Percentiles rank a stretch among this genome's conserved stretches.
phyloP scores from a whole-genome alignment of 2,113 vertebrate species.

The Mesoclemmys tuberculata region DNA sequence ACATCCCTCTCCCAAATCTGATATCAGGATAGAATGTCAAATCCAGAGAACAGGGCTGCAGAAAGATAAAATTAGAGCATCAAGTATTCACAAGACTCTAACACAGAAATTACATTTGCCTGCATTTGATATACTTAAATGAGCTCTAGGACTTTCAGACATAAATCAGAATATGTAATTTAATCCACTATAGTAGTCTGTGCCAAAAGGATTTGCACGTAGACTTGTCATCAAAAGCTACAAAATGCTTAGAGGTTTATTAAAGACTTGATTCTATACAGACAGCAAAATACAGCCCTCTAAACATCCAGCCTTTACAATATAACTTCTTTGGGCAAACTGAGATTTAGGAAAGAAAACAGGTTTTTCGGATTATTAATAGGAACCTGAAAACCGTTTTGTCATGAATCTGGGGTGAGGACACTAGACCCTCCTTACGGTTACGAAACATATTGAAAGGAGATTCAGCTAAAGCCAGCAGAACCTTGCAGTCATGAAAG shows the following conservation, averaged over 20 bases:
- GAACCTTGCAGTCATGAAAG: background rate
- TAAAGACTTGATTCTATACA: background rate
- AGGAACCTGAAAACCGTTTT: background rate
- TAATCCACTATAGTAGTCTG: background rate
- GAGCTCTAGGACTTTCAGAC: background rate
- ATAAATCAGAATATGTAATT: background rate
- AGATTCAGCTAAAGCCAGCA: background rate
- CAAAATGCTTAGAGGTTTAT: background rate
- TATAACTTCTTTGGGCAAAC: background rate
- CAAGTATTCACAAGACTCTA: background rate
- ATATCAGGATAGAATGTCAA: background rate
- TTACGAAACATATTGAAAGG: background rate
- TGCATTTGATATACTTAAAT: background rate
- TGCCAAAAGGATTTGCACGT: background rate
- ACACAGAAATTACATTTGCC: background rate
- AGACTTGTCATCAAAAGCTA: background rate
- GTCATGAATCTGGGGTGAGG: background rate
- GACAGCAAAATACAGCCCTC: background rate
- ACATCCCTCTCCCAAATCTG: background rate
- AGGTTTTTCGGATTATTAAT: background rate
- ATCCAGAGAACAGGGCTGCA: background rate
- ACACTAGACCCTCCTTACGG: background rate
- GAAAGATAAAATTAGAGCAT: background rate
- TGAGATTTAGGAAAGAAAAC: background rate
- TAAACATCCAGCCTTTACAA: background rate